Evolutionary conservation across 2,113 vertebrate species (phyloP).

Genomic region (Neolamprologus variostigma): DNA sequence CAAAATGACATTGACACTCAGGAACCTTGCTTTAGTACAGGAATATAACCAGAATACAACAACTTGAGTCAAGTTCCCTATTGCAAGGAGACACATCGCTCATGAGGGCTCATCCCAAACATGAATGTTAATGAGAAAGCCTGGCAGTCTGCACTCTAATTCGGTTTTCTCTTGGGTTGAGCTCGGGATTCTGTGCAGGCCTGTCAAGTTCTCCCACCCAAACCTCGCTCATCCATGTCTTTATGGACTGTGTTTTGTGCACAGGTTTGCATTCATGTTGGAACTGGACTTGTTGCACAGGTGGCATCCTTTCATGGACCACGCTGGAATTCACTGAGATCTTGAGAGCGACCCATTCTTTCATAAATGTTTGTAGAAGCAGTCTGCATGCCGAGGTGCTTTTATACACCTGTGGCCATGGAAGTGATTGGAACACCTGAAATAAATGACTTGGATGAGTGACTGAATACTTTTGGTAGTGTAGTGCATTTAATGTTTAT

Average conservation of each 20-base stretch:
- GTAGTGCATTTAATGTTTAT: not conserved
- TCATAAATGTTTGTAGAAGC: not conserved
- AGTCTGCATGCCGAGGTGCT: not conserved
- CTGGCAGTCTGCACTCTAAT: not conserved
- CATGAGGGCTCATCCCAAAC: not conserved
- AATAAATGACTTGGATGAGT: not conserved
- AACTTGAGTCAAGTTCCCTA: not conserved
- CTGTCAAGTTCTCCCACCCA: not conserved
- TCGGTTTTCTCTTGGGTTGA: not conserved
- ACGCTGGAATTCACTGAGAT: not conserved
- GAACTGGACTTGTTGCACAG: not conserved
- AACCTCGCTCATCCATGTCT: not conserved
- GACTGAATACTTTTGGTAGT: not conserved
- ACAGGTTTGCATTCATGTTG: not conserved
- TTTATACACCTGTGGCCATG: not conserved
- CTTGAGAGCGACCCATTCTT: not conserved
- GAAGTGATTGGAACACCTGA: not conserved
- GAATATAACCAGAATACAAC: not conserved
- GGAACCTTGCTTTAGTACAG: not conserved
- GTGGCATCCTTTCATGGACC: not conserved
- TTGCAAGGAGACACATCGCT: not conserved
- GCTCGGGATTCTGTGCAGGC: not conserved
- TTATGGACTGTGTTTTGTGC: not conserved
- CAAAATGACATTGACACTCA: not conserved
- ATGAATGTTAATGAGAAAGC: not conserved